Conservation (phyloP, 1,140 invertebrate species). For the Dolichoris vasculosae region DNA sequence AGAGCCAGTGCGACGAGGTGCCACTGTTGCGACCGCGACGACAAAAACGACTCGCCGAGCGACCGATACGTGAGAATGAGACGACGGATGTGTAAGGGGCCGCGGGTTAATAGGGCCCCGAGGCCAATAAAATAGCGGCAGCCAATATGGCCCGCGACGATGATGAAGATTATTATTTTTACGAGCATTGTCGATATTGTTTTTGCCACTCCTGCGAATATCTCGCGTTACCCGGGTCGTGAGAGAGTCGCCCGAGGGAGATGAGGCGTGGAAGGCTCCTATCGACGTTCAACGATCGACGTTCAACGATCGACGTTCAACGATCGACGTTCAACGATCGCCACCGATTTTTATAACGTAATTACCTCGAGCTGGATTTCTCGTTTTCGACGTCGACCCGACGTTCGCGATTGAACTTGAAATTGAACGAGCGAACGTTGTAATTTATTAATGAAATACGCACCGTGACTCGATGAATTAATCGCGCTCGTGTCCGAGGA, state of each 20-base stretch:
- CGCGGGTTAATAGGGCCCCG: neutral
- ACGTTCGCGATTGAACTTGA: neutral
- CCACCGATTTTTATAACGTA: neutral
- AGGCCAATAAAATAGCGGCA: constrained; percentile 23
- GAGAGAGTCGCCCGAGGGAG: neutral
- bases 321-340: too few species aligned
- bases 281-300: neutral
- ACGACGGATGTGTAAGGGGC: neutral
- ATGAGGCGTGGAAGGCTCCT: neutral
- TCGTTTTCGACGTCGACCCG: too few species aligned
- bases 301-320: neutral
- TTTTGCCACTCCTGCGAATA: neutral
- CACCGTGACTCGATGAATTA: neutral
- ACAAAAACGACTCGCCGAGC: neutral
- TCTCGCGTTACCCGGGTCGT: constrained; percentile 6
- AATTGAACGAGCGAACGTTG: neutral
- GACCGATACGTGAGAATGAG: constrained; percentile 24
- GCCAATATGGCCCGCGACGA: constrained; percentile 25
- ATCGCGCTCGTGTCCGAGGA: neutral
- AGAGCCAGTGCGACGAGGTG: neutral
- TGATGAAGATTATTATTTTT: constrained; percentile 40
- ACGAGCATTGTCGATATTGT: constrained; percentile 23
- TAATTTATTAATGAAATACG: neutral
- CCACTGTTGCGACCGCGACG: neutral
- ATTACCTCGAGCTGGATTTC: neutral